A percentile compares a stretch with the other conserved stretches of the same genome.
Evolutionary conservation across 1,140 invertebrate species (phyloP).

Genomic region (Drosophila lacertosa): DNA sequence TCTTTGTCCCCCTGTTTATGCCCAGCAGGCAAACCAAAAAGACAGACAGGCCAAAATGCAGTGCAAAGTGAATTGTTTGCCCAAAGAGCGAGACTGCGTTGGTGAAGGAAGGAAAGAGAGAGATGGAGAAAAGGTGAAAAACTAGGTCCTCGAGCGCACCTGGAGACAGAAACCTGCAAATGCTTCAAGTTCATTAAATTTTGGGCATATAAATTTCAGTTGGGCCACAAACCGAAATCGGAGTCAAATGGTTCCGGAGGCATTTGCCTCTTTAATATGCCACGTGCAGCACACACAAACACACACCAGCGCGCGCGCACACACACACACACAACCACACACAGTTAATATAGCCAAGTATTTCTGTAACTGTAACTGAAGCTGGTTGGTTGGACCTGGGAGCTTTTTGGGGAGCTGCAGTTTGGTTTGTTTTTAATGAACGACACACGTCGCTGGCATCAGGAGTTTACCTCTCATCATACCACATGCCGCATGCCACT

Average conservation of each 20-base stretch:
- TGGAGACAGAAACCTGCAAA: slow-evolving; percentile 57
- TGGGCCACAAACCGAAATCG: slow-evolving; percentile 79
- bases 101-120: background rate
- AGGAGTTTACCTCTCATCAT: background rate
- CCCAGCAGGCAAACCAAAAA: slow-evolving; percentile 21
- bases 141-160: too few species aligned
- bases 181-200: slow-evolving; percentile 79
- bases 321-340: background rate
- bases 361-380: slow-evolving; percentile 11
- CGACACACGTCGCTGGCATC: slow-evolving; percentile 14
- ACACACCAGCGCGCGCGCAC: too few species aligned
- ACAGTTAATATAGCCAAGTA: background rate
- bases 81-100: background rate
- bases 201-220: slow-evolving; percentile 80
- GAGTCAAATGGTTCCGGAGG: slow-evolving; percentile 75
- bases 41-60: slow-evolving; percentile 60
- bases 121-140: background rate
- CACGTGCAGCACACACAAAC: slow-evolving; percentile 41
- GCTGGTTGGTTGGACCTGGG: slow-evolving; percentile 8
- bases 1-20: background rate
- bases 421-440: slow-evolving; percentile 26
- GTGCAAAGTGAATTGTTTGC: slow-evolving; percentile 60
- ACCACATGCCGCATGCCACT: slow-evolving; percentile 6
- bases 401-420: background rate
- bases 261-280: slow-evolving; percentile 70